phyloP scores from a whole-genome alignment of 2,113 vertebrate species.

The Megalops atlanticus region DNA sequence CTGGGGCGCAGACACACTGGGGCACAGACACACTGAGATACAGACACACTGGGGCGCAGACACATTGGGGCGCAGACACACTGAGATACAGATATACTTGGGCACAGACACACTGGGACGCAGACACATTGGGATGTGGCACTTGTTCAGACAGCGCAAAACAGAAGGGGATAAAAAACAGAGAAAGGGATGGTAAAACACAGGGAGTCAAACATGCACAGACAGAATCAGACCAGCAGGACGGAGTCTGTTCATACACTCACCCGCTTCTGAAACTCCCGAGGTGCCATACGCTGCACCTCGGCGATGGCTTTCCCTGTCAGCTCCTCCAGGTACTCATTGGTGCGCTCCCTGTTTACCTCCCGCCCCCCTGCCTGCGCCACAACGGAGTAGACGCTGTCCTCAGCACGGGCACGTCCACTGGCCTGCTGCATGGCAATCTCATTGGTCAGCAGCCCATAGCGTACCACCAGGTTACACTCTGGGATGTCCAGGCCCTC shows the following conservation, averaged over 20 bases:
- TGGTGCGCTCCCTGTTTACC: constrained; percentile 71
- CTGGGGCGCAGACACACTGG: neutral
- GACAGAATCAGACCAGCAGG: neutral
- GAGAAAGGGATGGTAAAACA: neutral
- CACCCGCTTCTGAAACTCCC: constrained; percentile 60
- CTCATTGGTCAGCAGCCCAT: constrained; percentile 91
- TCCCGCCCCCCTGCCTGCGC: constrained; percentile 75
- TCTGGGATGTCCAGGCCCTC: constrained; percentile 88
- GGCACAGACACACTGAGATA: neutral
- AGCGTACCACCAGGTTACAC: constrained; percentile 88
- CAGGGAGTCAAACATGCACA: neutral
- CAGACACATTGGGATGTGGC: neutral
- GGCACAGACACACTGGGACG: neutral
- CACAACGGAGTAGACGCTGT: constrained; percentile 85
- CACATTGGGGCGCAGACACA: no score
- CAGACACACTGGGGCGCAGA: no score
- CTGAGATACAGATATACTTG: no score
- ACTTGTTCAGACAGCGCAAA: neutral
- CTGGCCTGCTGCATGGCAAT: constrained; percentile 89
- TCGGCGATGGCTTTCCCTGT: constrained; percentile 70
- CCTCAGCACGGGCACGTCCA: constrained; percentile 78
- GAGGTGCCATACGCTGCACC: constrained; percentile 73
- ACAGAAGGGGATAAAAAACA: neutral
- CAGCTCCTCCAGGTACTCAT: constrained; percentile 76
- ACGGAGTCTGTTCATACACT: constrained; percentile 22